phyloP scores from a whole-genome alignment of 2,888 invertebrate genomes.

The Cinara cedri region DNA sequence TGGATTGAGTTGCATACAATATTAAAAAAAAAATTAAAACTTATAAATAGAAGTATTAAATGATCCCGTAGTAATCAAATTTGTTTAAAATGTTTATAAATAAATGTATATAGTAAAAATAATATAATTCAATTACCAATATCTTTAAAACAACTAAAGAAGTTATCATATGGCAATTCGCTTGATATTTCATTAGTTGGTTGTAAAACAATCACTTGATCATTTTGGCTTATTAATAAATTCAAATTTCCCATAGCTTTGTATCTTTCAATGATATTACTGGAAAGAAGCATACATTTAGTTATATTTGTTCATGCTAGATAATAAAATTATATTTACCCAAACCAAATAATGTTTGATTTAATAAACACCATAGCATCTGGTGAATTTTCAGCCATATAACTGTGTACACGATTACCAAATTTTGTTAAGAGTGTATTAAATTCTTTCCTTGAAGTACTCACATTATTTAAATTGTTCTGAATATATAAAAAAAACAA shows the following conservation, averaged over 20 bases:
- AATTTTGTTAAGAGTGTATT: conserved; percentile 52
- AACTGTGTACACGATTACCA: conserved; percentile 46
- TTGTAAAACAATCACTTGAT: conserved; percentile 47
- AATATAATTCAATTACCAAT: conserved; percentile 4
- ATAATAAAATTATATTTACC: conserved; percentile 21
- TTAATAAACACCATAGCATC: conserved; percentile 51
- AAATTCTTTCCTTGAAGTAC: conserved; percentile 48
- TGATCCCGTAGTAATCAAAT: no score
- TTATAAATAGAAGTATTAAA: neutral
- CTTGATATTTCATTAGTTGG: conserved; percentile 21
- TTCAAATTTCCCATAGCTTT: conserved; percentile 52
- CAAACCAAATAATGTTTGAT: conserved; percentile 45
- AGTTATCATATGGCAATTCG: conserved; percentile 41
- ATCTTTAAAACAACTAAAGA: conserved; percentile 52
- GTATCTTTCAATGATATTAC: conserved; percentile 45
- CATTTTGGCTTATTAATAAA: conserved; percentile 51
- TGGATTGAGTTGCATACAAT: neutral
- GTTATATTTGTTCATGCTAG: neutral
- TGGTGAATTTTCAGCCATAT: conserved; percentile 38
- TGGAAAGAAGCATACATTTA: neutral
- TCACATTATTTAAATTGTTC: conserved; percentile 50
- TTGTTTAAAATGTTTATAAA: no score
- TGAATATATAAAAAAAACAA: conserved; percentile 8
- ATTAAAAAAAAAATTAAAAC: no score
- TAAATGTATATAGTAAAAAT: neutral